phyloP scores from a whole-genome alignment of 2,797 vertebrate genomes.

The Alauda arvensis region DNA sequence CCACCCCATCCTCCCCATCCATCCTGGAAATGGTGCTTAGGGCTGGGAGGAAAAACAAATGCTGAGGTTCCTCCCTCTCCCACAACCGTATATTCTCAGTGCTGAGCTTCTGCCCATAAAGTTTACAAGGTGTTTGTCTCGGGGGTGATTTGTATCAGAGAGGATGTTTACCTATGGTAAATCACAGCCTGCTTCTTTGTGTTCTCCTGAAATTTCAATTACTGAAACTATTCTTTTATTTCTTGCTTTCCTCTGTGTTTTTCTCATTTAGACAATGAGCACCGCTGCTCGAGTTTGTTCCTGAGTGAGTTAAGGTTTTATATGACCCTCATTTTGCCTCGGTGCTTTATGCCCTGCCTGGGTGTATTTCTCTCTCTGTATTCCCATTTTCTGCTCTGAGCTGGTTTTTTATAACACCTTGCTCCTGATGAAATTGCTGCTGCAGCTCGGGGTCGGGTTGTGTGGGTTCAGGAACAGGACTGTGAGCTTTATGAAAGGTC shows the following conservation, averaged over 20 bases:
- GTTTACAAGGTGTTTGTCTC: slow-evolving; percentile 15
- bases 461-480: neutral
- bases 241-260: neutral
- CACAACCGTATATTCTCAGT: neutral
- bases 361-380: neutral
- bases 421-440: neutral
- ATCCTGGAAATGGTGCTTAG: neutral
- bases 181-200: slow-evolving; percentile 33
- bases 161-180: slow-evolving; percentile 16
- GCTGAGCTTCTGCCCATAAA: slow-evolving; percentile 4
- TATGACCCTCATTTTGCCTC: neutral
- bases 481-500: neutral
- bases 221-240: slow-evolving; percentile 27
- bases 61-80: neutral
- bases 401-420: neutral
- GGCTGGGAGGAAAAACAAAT: neutral
- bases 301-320: neutral
- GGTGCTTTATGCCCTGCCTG: neutral
- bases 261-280: slow-evolving; percentile 31
- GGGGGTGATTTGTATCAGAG: slow-evolving; percentile 35
- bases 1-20: neutral
- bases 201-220: slow-evolving; percentile 54
- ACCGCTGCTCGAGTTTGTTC: neutral
- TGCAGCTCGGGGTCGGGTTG: neutral
- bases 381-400: neutral